Conservation (phyloP, 2,113 vertebrate genomes). For the Ceyx cyanopectus region DNA sequence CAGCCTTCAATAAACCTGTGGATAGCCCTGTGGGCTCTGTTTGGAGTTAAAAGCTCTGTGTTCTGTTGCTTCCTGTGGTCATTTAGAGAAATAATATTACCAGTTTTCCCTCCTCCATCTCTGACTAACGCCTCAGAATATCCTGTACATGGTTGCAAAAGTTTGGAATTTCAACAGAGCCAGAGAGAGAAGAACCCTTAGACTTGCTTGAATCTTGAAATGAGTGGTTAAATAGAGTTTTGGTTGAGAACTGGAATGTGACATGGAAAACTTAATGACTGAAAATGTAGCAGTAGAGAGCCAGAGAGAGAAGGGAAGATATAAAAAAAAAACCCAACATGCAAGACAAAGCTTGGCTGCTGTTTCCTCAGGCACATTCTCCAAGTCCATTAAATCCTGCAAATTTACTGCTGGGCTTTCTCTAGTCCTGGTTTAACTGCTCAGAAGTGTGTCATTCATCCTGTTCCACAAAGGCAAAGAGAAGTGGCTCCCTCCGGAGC, state of each 20-base stretch:
- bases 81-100: not conserved
- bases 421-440: not conserved
- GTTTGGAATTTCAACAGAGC: fast-evolving
- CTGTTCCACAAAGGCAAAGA: not conserved
- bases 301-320: not conserved
- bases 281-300: not conserved
- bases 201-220: not conserved
- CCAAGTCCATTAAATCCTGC: not conserved
- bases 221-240: not conserved
- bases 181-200: not conserved
- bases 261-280: not conserved
- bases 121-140: not conserved
- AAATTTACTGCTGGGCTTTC: not conserved
- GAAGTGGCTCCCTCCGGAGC: not conserved
- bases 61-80: not conserved
- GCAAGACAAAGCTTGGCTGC: not conserved
- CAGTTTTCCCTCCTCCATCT: not conserved
- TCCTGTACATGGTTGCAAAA: fast-evolving
- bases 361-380: not conserved
- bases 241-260: conserved; percentile 3
- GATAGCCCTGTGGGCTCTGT: not conserved
- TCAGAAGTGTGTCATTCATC: not conserved
- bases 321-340: not conserved
- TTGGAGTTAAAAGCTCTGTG: not conserved
- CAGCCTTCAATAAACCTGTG: not conserved